Evolutionary conservation across 2,888 invertebrate species (phyloP).

Genomic region (Steinernema carpocapsae): DNA sequence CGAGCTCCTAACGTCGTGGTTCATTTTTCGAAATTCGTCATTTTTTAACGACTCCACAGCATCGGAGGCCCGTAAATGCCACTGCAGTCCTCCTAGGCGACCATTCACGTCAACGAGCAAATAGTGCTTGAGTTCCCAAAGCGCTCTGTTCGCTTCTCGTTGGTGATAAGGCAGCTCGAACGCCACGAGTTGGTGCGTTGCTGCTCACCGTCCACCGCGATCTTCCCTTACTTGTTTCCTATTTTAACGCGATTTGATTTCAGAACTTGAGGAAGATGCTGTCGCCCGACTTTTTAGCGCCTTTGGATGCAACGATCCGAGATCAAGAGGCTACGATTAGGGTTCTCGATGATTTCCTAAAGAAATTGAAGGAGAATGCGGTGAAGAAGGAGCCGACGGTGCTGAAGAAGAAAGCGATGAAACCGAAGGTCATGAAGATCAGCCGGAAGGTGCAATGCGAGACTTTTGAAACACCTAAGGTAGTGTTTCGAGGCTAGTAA

Average conservation of each 20-base stretch:
- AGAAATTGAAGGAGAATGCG: neutral
- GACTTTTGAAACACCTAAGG: neutral
- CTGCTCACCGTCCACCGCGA: neutral
- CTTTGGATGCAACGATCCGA: neutral
- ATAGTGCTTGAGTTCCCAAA: neutral
- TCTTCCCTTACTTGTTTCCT: neutral
- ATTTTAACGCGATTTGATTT: too few relatives aligned
- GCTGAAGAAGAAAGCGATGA: neutral
- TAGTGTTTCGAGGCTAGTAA: neutral
- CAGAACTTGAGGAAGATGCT: constrained; percentile 20
- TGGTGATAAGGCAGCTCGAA: constrained; percentile 13
- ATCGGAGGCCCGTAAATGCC: neutral
- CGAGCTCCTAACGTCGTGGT: neutral
- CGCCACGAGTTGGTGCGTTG: constrained; percentile 22
- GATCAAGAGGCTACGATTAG: constrained; percentile 18
- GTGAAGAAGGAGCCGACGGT: too few relatives aligned
- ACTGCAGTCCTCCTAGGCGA: neutral
- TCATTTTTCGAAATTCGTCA: neutral
- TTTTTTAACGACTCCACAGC: neutral
- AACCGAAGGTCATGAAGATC: constrained; percentile 1
- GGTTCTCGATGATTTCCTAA: neutral
- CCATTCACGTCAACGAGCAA: neutral
- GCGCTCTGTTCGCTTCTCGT: constrained; percentile 5
- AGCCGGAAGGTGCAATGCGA: neutral
- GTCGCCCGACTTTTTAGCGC: neutral